phyloP scores from a whole-genome alignment of 2,113 vertebrate species.

The Aptenodytes patagonicus region DNA sequence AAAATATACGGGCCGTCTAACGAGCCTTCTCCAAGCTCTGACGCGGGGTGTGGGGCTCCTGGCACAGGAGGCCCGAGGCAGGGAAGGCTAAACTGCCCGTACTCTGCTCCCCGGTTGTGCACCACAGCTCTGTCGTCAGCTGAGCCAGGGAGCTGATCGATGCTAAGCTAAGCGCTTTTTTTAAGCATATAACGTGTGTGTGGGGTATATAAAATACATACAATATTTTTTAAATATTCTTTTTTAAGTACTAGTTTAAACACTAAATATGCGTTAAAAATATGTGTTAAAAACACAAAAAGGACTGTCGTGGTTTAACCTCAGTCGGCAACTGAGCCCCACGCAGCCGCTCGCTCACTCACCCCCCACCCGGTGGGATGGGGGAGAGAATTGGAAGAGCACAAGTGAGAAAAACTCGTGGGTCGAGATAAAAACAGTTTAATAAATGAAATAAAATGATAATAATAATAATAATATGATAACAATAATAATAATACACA shows the following conservation, averaged over 20 bases:
- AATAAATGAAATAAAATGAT: too few species aligned
- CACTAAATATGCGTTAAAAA: background rate
- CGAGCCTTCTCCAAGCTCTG: background rate
- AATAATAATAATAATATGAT: too few species aligned
- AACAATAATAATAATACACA: too few species aligned
- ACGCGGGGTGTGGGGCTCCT: background rate
- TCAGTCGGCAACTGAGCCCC: too few species aligned
- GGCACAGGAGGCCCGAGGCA: background rate
- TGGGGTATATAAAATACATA: accelerated
- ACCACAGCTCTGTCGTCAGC: background rate
- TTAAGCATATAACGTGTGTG: background rate
- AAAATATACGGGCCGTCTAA: background rate
- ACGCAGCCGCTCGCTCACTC: too few species aligned
- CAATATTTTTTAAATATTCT: accelerated
- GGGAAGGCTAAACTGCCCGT: background rate
- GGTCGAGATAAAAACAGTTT: too few species aligned
- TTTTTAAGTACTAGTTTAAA: background rate
- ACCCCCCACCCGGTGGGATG: too few species aligned
- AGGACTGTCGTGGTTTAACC: too few species aligned
- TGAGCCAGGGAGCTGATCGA: background rate
- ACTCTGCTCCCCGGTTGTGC: background rate
- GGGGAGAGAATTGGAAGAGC: too few species aligned
- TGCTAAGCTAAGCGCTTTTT: background rate
- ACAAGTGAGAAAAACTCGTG: too few species aligned
- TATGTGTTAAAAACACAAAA: too few species aligned